phyloP scores from a whole-genome alignment of 1,140 invertebrate species.

The Teleopsis dalmanni region DNA sequence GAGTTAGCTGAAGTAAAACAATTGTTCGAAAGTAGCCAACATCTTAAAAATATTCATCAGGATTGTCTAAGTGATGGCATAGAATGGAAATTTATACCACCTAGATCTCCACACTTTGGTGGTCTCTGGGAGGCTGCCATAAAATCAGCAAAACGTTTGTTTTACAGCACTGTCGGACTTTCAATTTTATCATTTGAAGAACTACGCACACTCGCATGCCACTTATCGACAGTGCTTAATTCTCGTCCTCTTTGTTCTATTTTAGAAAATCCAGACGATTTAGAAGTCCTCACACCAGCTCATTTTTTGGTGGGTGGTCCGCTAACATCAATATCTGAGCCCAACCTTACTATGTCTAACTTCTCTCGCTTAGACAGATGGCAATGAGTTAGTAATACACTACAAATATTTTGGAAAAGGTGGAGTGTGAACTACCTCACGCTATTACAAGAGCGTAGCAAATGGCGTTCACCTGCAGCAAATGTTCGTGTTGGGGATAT shows the following conservation, averaged over 20 bases:
- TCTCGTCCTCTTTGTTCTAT: conserved; percentile 4
- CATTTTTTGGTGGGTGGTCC: conserved; percentile 5
- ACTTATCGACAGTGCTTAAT: neutral
- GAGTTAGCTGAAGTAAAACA: conserved; percentile 1
- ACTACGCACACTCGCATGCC: neutral
- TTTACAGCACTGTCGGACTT: conserved; percentile 24
- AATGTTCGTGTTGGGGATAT: too few relatives aligned
- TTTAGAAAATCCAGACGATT: conserved; percentile 3
- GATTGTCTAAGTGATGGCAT: conserved; percentile 3
- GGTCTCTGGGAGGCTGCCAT: neutral
- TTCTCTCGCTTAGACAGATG: too few relatives aligned
- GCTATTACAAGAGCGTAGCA: too few relatives aligned
- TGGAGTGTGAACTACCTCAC: too few relatives aligned
- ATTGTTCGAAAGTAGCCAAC: neutral
- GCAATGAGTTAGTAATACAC: too few relatives aligned
- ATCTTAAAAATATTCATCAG: neutral
- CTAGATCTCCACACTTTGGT: conserved; percentile 7
- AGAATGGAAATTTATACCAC: conserved; percentile 10
- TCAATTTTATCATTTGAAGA: conserved; percentile 2
- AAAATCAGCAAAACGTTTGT: neutral
- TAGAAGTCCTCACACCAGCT: conserved; percentile 1
- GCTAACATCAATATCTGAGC: neutral
- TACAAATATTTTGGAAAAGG: too few relatives aligned
- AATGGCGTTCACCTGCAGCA: too few relatives aligned
- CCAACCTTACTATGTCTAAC: too few relatives aligned